Conservation (phyloP, 2,888 invertebrate genomes). For the Eustalomyia histrio region DNA sequence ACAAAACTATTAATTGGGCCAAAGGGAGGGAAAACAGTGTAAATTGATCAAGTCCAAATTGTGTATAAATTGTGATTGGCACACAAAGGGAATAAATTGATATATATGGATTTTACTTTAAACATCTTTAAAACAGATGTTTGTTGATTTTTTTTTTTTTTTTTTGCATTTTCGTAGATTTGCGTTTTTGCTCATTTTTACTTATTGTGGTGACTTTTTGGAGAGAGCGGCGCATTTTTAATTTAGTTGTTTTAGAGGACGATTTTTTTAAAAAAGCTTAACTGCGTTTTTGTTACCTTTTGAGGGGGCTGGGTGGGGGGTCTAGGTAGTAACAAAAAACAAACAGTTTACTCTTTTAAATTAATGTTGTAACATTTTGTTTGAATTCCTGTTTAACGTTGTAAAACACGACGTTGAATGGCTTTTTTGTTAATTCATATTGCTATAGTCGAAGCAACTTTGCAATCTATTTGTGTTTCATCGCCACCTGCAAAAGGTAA, state of each 20-base stretch:
- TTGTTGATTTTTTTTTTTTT: neutral
- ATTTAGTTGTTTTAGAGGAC: slow-evolving; percentile 4
- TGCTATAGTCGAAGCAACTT: slow-evolving; percentile 80
- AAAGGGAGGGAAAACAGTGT: neutral
- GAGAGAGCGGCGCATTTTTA: slow-evolving; percentile 47
- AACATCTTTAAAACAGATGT: slow-evolving; percentile 3
- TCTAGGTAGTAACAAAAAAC: neutral
- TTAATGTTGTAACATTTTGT: slow-evolving; percentile 25
- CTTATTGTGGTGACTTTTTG: slow-evolving; percentile 18
- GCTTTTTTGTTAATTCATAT: slow-evolving; percentile 67
- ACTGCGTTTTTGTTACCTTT: slow-evolving; percentile 29
- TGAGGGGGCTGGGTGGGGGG: neutral
- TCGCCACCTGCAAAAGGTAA: slow-evolving; percentile 86
- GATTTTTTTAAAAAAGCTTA: slow-evolving; percentile 29
- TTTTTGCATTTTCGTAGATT: neutral
- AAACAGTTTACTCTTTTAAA: slow-evolving; percentile 46
- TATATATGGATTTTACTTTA: slow-evolving; percentile 1
- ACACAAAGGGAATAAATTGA: slow-evolving; percentile 39
- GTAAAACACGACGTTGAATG: slow-evolving; percentile 28
- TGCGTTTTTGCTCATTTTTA: neutral
- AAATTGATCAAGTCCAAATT: slow-evolving; percentile 15
- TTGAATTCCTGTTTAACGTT: slow-evolving; percentile 40
- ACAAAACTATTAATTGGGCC: neutral
- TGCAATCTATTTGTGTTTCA: slow-evolving; percentile 92
- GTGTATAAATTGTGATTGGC: neutral